Evolutionary conservation across 2,113 vertebrate genomes (phyloP).

Genomic region (Sebastes fasciatus): DNA sequence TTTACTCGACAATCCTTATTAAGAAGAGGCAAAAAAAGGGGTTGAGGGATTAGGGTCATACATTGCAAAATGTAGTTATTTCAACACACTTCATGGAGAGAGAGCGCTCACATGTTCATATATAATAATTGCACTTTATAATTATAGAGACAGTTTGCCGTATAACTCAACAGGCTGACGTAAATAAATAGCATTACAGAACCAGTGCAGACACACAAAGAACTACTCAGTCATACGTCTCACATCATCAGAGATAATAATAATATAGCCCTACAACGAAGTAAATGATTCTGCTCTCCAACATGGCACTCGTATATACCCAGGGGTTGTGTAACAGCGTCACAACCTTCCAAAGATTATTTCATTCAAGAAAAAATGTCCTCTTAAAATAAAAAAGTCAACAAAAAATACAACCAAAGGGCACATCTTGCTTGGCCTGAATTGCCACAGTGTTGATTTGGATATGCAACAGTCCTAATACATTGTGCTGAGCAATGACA

Average conservation of each 20-base stretch:
- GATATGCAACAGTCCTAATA: slow-evolving; percentile 50
- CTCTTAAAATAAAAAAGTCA: slow-evolving; percentile 21
- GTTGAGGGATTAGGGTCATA: slow-evolving; percentile 71
- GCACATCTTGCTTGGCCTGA: slow-evolving; percentile 56
- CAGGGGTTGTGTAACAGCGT: slow-evolving; percentile 18
- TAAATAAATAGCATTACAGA: slow-evolving; percentile 75
- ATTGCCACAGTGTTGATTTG: slow-evolving; percentile 68
- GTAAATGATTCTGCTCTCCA: slow-evolving; percentile 57
- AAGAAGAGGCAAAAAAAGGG: slow-evolving; percentile 76
- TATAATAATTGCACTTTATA: slow-evolving; percentile 87
- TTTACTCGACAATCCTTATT: slow-evolving; percentile 85
- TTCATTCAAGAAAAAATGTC: slow-evolving; percentile 41
- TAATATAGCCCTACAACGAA: slow-evolving; percentile 73
- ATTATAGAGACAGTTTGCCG: slow-evolving; percentile 77
- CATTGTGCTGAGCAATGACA: slow-evolving; percentile 38
- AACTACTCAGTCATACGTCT: slow-evolving; percentile 64
- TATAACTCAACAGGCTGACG: slow-evolving; percentile 67
- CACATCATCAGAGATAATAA: slow-evolving; percentile 62
- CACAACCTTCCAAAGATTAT: slow-evolving; percentile 27
- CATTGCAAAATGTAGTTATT: slow-evolving; percentile 80
- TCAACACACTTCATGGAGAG: slow-evolving; percentile 75
- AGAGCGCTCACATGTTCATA: slow-evolving; percentile 77
- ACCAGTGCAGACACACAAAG: slow-evolving; percentile 68
- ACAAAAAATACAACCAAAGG: slow-evolving; percentile 45
- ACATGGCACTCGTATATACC: slow-evolving; percentile 49